These are phyloP conservation scores for Antitype chi DNA, from an alignment of 2,888 invertebrate species.

Conservation along the genomic window DNA sequence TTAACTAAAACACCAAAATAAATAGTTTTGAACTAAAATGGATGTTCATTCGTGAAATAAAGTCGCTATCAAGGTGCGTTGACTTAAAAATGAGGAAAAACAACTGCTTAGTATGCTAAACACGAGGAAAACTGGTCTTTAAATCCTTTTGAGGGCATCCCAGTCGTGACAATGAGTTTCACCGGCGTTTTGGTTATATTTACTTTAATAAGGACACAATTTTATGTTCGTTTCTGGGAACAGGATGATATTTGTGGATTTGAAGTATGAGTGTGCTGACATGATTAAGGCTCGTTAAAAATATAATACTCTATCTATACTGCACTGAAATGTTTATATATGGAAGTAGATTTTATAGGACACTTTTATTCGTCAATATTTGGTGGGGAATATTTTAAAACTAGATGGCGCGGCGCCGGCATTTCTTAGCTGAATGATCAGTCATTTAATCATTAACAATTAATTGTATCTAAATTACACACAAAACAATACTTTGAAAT, in stretches of 20 bases:
- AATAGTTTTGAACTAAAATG: conserved; percentile 13
- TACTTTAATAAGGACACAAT: neutral
- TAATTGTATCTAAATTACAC: too few species aligned
- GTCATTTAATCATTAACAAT: too few species aligned
- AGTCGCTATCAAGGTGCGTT: conserved; percentile 28
- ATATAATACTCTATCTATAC: too few species aligned
- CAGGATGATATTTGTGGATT: neutral
- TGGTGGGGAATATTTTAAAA: too few species aligned
- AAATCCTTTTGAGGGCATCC: conserved; percentile 25
- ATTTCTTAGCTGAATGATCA: too few species aligned
- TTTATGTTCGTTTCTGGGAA: neutral
- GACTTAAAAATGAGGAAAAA: conserved; percentile 51
- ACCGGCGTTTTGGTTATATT: neutral
- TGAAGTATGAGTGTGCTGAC: too few species aligned
- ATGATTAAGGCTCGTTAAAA: neutral
- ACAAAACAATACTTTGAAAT: too few species aligned
- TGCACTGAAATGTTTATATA: too few species aligned
- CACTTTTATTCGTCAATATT: too few species aligned
- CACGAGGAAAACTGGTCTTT: conserved; percentile 46
- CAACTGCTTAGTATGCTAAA: conserved; percentile 52
- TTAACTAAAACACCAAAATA: neutral
- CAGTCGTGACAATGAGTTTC: conserved; percentile 3
- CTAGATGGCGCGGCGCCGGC: too few species aligned
- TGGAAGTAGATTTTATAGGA: too few species aligned
- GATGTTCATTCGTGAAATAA: neutral